These are phyloP conservation scores for Criorhina ranunculi DNA, from an alignment of 2,888 invertebrate species.

Conservation along the genomic window DNA sequence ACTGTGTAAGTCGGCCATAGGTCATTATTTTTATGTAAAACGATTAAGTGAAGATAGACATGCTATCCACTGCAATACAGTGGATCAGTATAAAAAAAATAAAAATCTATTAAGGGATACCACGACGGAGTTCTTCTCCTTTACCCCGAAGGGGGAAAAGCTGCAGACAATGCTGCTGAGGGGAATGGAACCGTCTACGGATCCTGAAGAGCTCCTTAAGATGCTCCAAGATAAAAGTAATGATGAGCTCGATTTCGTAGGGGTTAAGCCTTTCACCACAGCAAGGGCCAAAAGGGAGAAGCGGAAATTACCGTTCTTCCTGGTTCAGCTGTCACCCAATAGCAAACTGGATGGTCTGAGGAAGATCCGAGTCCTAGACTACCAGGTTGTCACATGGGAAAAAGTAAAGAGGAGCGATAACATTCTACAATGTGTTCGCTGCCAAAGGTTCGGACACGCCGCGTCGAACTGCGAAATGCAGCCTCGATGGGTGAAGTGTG, in stretches of 20 bases:
- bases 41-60: neutral
- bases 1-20: constrained; percentile 11
- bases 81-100: neutral
- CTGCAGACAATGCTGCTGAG: constrained; percentile 13
- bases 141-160: constrained; percentile 3
- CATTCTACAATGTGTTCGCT: constrained; percentile 10
- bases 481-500: constrained; percentile 1
- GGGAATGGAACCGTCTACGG: neutral
- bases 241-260: neutral
- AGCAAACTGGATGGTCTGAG: neutral
- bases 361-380: neutral
- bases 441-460: constrained; percentile 17
- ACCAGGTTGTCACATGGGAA: constrained; percentile 9
- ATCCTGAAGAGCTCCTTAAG: neutral
- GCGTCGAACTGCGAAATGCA: constrained; percentile 11
- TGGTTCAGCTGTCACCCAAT: neutral
- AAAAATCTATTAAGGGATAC: neutral
- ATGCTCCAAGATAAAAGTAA: neutral
- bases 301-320: constrained; percentile 2
- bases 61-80: neutral
- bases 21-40: neutral
- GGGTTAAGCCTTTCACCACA: constrained; percentile 3
- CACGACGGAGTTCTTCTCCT: constrained; percentile 18
- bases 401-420: neutral
- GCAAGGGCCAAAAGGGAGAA: constrained; percentile 9